Percentiles rank a stretch among this genome's conserved stretches.
Conservation (phyloP, 2,113 vertebrate species). For the Brevimyrus niger region DNA sequence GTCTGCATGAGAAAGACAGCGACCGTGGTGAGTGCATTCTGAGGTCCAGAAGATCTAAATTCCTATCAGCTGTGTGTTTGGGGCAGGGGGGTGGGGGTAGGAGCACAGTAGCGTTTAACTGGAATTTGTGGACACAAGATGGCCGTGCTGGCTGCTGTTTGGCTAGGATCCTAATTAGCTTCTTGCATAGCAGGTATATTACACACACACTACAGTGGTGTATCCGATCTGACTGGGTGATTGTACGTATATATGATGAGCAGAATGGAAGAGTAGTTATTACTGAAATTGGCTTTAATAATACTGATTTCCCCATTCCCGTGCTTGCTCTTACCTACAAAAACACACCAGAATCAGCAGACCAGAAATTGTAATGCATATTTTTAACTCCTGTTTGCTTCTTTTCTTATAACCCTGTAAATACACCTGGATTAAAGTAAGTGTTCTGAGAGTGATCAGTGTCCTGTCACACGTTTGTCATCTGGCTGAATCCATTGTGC, state of each 20-base stretch:
- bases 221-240: neutral
- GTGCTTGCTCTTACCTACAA: conserved; percentile 23
- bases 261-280: conserved; percentile 11
- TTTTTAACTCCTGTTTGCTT: conserved; percentile 42
- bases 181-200: neutral
- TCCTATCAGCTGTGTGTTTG: neutral
- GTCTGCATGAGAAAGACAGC: neutral
- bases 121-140: neutral
- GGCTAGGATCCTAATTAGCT: neutral
- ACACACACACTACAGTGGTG: neutral
- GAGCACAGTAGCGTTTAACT: neutral
- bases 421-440: conserved; percentile 53
- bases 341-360: conserved; percentile 39
- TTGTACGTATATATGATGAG: neutral
- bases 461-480: neutral
- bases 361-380: conserved; percentile 11
- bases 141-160: neutral
- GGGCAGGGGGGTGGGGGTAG: neutral
- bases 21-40: neutral
- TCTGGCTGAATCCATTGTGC: neutral
- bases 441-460: conserved; percentile 22
- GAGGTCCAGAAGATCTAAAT: neutral
- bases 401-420: conserved; percentile 53
- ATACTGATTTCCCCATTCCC: conserved; percentile 17
- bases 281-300: conserved; percentile 10